phyloP scores from a whole-genome alignment of 1,140 invertebrate genomes.

The Polypedilum vanderplanki region DNA sequence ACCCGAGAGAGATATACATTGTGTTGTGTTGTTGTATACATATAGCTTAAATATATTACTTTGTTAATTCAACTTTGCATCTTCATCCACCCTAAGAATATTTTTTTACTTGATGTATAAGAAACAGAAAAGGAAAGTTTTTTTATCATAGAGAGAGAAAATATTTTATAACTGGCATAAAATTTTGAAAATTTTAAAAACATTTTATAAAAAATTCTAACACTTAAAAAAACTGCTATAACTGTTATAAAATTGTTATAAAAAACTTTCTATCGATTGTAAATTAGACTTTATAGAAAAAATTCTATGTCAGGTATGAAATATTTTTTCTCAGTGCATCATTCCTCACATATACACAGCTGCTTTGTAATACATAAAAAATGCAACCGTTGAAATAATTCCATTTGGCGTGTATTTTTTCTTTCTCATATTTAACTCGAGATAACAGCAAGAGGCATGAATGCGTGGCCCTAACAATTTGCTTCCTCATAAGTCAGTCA shows the following conservation, averaged over 20 bases:
- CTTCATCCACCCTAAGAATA: background rate
- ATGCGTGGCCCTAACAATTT: background rate
- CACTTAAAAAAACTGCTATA: too few relatives aligned
- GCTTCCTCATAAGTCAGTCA: background rate
- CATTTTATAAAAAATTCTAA: too few relatives aligned
- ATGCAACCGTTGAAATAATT: conserved; percentile 13
- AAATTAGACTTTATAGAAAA: too few relatives aligned
- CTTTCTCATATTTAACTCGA: background rate
- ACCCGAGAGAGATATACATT: background rate
- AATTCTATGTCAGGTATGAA: too few relatives aligned
- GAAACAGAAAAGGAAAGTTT: background rate
- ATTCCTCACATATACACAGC: too few relatives aligned
- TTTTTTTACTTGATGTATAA: background rate
- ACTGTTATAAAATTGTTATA: too few relatives aligned
- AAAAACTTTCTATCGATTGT: too few relatives aligned
- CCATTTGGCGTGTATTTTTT: background rate
- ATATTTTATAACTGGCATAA: too few relatives aligned
- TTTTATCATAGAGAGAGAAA: too few relatives aligned
- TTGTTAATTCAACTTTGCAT: conserved; percentile 27
- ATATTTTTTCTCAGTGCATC: too few relatives aligned
- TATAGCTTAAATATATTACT: conserved; percentile 24
- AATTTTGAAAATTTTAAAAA: too few relatives aligned
- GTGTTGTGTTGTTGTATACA: background rate
- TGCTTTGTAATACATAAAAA: background rate
- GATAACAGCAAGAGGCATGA: conserved; percentile 17